Evolutionary conservation across 2,797 vertebrate genomes (phyloP).

Genomic region (Arremon aurantiirostris): DNA sequence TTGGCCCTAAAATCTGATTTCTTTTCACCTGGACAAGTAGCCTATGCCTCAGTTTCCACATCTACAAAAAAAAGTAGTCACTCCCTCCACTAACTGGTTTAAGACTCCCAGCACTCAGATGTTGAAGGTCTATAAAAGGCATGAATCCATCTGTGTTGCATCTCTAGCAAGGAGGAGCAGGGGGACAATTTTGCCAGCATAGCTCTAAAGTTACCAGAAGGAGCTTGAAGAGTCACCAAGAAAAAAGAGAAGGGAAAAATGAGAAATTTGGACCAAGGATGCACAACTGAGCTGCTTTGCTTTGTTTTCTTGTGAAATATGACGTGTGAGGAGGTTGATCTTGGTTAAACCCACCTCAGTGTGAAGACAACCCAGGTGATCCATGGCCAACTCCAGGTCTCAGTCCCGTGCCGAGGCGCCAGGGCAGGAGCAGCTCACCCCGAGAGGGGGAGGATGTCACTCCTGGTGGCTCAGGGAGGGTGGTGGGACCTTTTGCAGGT

Average conservation of each 20-base stretch:
- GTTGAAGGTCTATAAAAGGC: not conserved
- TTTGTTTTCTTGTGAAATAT: not conserved
- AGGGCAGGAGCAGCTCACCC: not conserved
- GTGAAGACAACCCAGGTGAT: not conserved
- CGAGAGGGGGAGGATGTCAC: fast-evolving
- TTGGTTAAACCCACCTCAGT: not conserved
- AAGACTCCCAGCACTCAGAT: not conserved
- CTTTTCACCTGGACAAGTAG: not conserved
- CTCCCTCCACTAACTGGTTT: not conserved
- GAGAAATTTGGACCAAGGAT: not conserved
- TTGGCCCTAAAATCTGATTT: not conserved
- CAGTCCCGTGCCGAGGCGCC: fast-evolving
- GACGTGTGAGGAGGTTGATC: fast-evolving
- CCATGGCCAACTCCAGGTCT: fast-evolving
- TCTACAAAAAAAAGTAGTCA: not conserved
- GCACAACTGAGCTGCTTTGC: not conserved
- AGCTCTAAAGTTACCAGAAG: not conserved
- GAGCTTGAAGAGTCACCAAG: not conserved
- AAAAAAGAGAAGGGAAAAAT: not conserved
- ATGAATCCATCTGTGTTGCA: not conserved
- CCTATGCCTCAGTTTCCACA: not conserved
- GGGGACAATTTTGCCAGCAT: not conserved
- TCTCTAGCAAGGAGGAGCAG: constrained; percentile 5
- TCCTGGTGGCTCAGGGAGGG: not conserved
- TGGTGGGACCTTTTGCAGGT: fast-evolving